Percentiles rank a stretch among this genome's conserved stretches.
phyloP scores from a whole-genome alignment of 2,797 vertebrate species.

The Harpagifer antarcticus region DNA sequence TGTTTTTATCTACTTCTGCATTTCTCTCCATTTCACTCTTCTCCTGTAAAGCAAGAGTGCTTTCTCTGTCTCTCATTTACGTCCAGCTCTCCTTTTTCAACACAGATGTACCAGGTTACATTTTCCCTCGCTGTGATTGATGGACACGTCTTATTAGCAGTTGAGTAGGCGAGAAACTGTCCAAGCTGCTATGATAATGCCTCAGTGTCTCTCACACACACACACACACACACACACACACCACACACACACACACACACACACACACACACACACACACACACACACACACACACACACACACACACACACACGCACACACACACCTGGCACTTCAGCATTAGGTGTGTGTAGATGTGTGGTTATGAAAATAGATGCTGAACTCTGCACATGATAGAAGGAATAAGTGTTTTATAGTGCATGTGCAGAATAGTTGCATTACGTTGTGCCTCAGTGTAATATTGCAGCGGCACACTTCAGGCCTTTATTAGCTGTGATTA shows the following conservation, averaged over 20 bases:
- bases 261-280: too few species aligned
- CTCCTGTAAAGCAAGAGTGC: too few species aligned
- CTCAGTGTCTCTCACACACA: too few species aligned
- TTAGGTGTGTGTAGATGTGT: neutral
- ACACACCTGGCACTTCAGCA: neutral
- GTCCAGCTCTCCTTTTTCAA: slow-evolving; percentile 5
- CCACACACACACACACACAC: neutral
- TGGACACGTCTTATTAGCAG: slow-evolving; percentile 74
- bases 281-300: neutral
- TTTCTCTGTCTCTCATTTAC: neutral
- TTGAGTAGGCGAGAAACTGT: slow-evolving; percentile 66
- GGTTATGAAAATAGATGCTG: slow-evolving; percentile 19
- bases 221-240: too few species aligned
- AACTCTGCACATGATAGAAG: slow-evolving; percentile 11
- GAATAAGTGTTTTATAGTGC: neutral
- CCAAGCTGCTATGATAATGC: slow-evolving; percentile 44
- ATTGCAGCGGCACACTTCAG: neutral
- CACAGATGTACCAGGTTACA: slow-evolving; percentile 30
- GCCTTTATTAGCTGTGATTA: slow-evolving; percentile 5
- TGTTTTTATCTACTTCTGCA: slow-evolving; percentile 5
- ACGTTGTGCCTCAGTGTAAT: neutral
- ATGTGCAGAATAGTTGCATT: slow-evolving; percentile 9
- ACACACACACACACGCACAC: too few species aligned
- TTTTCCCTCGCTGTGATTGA: slow-evolving; percentile 54
- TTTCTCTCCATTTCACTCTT: neutral